These are phyloP conservation scores for Eudyptes chrysolophus DNA, from an alignment of 2,113 vertebrate genomes.

Conservation along the genomic window DNA sequence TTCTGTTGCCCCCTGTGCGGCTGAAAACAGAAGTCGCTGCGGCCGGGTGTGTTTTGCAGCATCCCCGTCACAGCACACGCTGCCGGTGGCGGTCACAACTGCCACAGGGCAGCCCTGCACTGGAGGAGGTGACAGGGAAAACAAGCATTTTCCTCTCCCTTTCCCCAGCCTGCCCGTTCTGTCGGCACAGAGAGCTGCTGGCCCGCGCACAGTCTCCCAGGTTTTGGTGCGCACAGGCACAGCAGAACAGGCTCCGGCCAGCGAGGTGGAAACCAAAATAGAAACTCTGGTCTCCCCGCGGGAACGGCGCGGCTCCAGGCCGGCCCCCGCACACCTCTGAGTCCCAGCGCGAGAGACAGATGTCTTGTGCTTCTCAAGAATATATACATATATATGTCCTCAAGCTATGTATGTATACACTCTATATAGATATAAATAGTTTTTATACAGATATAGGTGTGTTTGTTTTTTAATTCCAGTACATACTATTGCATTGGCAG, in stretches of 20 bases:
- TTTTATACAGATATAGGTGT: neutral
- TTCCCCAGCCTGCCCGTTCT: neutral
- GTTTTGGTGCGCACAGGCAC: neutral
- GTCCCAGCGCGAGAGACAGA: neutral
- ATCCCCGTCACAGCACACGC: neutral
- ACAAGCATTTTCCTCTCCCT: neutral
- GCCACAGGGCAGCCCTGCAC: neutral
- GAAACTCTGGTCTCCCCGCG: neutral
- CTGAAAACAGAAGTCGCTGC: neutral
- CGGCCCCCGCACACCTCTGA: rapidly evolving
- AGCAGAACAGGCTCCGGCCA: neutral
- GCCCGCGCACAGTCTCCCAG: too few relatives aligned
- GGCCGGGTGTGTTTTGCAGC: neutral
- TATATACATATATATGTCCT: neutral
- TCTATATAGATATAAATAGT: neutral
- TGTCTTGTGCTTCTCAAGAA: neutral
- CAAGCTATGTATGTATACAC: neutral
- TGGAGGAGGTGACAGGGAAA: neutral
- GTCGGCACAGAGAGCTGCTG: neutral
- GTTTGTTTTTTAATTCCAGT: neutral
- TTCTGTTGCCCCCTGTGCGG: neutral
- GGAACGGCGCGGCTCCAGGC: neutral
- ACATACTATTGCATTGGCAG: neutral
- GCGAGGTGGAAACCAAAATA: neutral
- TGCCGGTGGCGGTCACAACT: neutral